Evolutionary conservation across 2,797 vertebrate species (phyloP), one percentile per base, ranked within the genome.

Genomic region (Austrolebias charrua): DNA sequence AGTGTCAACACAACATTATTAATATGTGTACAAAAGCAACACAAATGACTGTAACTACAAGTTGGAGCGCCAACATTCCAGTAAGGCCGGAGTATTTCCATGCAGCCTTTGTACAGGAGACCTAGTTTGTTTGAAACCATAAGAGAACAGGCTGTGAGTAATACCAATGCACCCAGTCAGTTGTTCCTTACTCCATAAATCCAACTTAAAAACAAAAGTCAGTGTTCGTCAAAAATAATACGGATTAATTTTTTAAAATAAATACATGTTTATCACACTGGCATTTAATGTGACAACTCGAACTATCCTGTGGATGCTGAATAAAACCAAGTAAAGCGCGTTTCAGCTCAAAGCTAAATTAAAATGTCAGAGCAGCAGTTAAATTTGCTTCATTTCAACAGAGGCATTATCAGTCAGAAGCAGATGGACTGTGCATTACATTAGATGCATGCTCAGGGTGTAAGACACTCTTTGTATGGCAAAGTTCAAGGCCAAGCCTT

Each of bases 1-100:
- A 78, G 74, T 80, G 71, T 81, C 84, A 89, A 86, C 81, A 86
- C 76, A 77, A 81, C 80, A 86, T 88, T 86, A 77, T 78, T 33
- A 10, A 42, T 29, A 13, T 76, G 63, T 43, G 48, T 81, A 76
- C 78, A 80, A 72, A 72, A 13, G 38, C 75, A 85, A 83, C 68
- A 89, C 49, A 74, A 80, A 80, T 46, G 45, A 55, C n/a, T 47
- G 24, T 2, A 65, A 48, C 48, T 63, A 69, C 67, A 73, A 58
- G 61, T 71, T 64, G 44, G 2, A 15, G 46, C 0, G 6, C 49
- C 68, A 50, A 68, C 40, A 61, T 63, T 12, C 50, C 45, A 45
- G n/a, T 8, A 29, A 18, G 43, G 15, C n/a, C 40, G 2, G 42
- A 11, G 19, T 24, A 40, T 49, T 69, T 61, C 18, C 28, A 47